Evolutionary conservation across 2,113 vertebrate genomes (phyloP), one percentile per base, ranked within the genome.

Genomic region (Notarius quadriscutis): DNA sequence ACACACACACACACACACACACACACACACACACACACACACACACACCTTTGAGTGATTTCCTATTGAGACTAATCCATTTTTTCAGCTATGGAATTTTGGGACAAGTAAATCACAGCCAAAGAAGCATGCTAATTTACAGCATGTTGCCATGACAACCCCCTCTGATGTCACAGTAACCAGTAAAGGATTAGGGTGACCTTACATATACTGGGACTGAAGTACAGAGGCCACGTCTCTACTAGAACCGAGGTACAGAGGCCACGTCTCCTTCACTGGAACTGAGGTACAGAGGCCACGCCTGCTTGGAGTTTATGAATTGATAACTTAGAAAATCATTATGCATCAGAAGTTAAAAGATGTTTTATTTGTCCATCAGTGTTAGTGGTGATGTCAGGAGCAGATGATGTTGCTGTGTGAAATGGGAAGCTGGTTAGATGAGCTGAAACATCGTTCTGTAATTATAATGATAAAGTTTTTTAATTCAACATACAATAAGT

Each of bases 21-120:
- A 62, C 34, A 82, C 80, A 62, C 53, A 57, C 53, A 25, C 80
- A 55, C 22, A 25, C 50, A 25, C 78, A 81, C 18, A 65, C 79
- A 58, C 55, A 62, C 58, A 62, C 34, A 82, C 80, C 4, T 22
- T 25, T 48, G 20, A 82, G 58, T 82, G 41, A 41, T 63, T 78
- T 78, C 55, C 25, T 34, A 15, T 78, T 55, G 25, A 55, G 75
- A 78, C 75, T 78, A 78, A 78, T 78, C 75, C 50, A 55, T 78
- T 78, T 10, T 78, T 77, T 17, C 74, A 53, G 48, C 22, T 15
- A 12, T 27, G 14, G 25, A 55, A 78, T 78, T 53, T 7, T 78
- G 75, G 25, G 53, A 77, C 48, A 77, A 78, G 25, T 17, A 78
- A 55, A 78, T 78, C 75, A 78, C 11, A 78, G 51, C 25, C 75